Base-by-base conservation (phyloP, 37 sponge, comb jelly and placozoan species). In the Axinella damicornis region DNA sequence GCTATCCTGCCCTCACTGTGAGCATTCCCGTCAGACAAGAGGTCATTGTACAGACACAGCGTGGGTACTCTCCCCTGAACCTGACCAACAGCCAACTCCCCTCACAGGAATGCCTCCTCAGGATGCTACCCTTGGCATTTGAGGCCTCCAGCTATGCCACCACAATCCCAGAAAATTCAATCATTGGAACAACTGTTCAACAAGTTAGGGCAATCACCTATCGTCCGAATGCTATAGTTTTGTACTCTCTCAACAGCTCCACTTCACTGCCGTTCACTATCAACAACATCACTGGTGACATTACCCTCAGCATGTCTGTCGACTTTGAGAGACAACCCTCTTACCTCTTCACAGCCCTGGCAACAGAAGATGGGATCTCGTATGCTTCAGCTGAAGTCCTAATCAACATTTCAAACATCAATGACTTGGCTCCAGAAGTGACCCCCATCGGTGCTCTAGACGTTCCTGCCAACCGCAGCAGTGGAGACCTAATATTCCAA, bases 11-110 rank as follows among this genome's bases (percentile, higher is more conserved):
- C 20, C 53, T 93, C 18, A 35, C 70, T 32, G 79, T 69, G 20
- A 72, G 31, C 24, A n/a, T 89, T 31, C 16, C 66, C 0, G 27
- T 85, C 13, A 46, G 74, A 20, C 30, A 63, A 25, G 22, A 33
- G 5, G 41, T 85, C 22, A 38, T 52, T 20, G 21, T 93, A 9
- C 65, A 33, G 17, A 25, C 75, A 38, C 76, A 70, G 35, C 62
- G 36, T 17, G 94, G 90, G 2, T 93, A 90, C 78, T 80, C 83
- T 52, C 94, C 94, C 71, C 81, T 90, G 32, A 35, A 33, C 36
- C 57, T 55, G 0, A 57, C 53, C 31, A 77, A 77, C 64, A 82
- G 34, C 77, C 25, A 79, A 22, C 76, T 89, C 6, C 74, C 91
- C 5, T 33, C 80, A 22, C 31, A 27, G 0, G 55, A 53, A 0